Evolutionary conservation across 2,888 invertebrate genomes (phyloP).

Genomic region (Xanthorhoe spadicearia): DNA sequence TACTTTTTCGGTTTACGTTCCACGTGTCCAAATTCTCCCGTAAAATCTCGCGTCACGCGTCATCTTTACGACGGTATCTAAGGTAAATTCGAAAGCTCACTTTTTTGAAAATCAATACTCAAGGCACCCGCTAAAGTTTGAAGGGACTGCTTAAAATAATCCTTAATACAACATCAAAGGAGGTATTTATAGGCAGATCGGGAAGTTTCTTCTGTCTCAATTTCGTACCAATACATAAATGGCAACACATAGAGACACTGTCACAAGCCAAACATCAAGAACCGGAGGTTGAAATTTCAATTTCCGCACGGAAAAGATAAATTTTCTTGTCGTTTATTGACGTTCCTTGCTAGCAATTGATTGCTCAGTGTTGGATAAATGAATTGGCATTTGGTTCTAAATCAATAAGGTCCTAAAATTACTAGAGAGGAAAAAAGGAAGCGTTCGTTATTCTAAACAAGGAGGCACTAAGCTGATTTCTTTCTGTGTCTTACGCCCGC

Average conservation of each 20-base stretch:
- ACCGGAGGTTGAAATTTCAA: conserved; percentile 69
- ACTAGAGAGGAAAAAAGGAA: neutral
- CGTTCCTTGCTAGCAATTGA: conserved; percentile 64
- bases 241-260: neutral
- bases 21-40: neutral
- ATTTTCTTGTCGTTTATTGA: conserved; percentile 68
- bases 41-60: neutral
- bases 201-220: conserved; percentile 8
- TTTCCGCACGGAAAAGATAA: conserved; percentile 71
- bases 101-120: neutral
- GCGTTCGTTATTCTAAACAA: neutral
- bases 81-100: neutral
- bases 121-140: neutral
- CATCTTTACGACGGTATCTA: neutral
- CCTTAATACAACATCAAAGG: conserved; percentile 6
- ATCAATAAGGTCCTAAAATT: conserved; percentile 22
- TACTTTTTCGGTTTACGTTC: no score
- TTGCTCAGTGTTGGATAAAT: conserved; percentile 61
- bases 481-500: no score
- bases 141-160: neutral
- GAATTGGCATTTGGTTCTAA: conserved; percentile 46
- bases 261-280: conserved; percentile 26
- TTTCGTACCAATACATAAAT: conserved; percentile 12
- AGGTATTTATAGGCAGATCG: neutral
- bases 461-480: no score